Percentiles rank a stretch among this genome's conserved stretches.
phyloP scores from a whole-genome alignment of 2,888 invertebrate genomes.

The Ceraclea dissimilis region DNA sequence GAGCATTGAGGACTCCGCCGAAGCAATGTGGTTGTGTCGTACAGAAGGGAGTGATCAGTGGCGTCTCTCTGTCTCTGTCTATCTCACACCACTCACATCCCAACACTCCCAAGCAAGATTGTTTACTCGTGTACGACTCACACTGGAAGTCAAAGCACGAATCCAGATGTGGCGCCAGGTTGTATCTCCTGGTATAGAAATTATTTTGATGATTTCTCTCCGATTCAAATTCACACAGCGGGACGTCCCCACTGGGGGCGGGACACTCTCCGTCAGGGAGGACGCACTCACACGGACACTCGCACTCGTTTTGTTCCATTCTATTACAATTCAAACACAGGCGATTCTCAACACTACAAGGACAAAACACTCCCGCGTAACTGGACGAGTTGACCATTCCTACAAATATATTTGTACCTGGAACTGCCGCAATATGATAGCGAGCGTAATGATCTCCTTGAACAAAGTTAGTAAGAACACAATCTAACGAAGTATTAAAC shows the following conservation, averaged over 20 bases:
- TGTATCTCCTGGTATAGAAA: conserved; percentile 28
- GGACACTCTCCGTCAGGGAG: conserved; percentile 75
- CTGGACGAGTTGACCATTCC: conserved; percentile 85
- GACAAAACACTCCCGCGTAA: conserved; percentile 78
- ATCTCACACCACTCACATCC: conserved; percentile 91
- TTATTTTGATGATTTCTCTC: conserved; percentile 42
- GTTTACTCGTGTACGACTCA: conserved; percentile 55
- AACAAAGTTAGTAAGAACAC: conserved; percentile 72
- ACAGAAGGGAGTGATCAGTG: conserved; percentile 67
- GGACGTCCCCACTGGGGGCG: conserved; percentile 33
- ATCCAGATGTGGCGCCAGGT: conserved; percentile 50
- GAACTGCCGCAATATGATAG: conserved; percentile 74
- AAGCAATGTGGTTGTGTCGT: conserved; percentile 76
- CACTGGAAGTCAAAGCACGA: conserved; percentile 64
- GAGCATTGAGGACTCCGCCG: conserved; percentile 75
- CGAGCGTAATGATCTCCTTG: conserved; percentile 84
- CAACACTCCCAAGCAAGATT: conserved; percentile 63
- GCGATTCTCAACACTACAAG: conserved; percentile 83
- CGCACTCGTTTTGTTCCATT: conserved; percentile 91
- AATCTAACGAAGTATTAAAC: conserved; percentile 72
- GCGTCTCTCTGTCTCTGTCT: conserved; percentile 65
- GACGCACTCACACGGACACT: conserved; percentile 90
- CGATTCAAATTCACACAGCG: conserved; percentile 42
- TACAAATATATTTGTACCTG: conserved; percentile 82
- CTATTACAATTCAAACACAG: conserved; percentile 86